Conservation (phyloP, 2,113 vertebrate species). For the Oenanthe melanoleuca region DNA sequence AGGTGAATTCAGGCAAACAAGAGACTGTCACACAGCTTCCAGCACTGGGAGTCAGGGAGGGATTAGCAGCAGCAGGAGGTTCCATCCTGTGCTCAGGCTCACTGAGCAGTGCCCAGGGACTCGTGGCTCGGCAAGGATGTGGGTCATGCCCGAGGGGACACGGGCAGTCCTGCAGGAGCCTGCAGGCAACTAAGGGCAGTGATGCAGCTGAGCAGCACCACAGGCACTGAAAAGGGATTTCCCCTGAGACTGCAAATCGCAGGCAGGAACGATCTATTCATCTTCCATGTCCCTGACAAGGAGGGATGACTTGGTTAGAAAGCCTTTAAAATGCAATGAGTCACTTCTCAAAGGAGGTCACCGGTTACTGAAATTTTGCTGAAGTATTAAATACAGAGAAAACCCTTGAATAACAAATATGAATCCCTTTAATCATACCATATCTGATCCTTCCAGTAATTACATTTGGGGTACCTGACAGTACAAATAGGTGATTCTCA, state of each 20-base stretch:
- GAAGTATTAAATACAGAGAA: background rate
- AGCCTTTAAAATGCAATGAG: slow-evolving; percentile 37
- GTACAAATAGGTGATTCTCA: background rate
- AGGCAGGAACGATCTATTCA: slow-evolving; percentile 2
- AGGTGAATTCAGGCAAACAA: background rate
- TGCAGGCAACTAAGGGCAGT: slow-evolving; percentile 6
- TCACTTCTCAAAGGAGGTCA: slow-evolving; percentile 37
- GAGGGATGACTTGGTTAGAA: slow-evolving; percentile 4
- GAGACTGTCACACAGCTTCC: background rate
- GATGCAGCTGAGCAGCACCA: slow-evolving; percentile 32
- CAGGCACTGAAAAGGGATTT: slow-evolving; percentile 14
- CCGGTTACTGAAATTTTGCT: background rate
- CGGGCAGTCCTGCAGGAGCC: slow-evolving; percentile 41
- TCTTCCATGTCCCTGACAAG: slow-evolving; percentile 15
- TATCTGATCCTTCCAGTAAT: background rate
- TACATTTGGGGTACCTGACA: background rate
- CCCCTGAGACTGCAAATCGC: background rate
- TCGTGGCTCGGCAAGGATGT: slow-evolving; percentile 21
- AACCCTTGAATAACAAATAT: background rate
- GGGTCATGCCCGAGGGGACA: slow-evolving; percentile 53
- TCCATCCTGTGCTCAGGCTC: background rate
- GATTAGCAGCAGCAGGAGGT: slow-evolving; percentile 4
- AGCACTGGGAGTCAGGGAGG: background rate
- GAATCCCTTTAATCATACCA: background rate
- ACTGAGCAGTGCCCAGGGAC: background rate